Base-by-base conservation (phyloP, 2,888 invertebrate species). In the Quadriops clusia region DNA sequence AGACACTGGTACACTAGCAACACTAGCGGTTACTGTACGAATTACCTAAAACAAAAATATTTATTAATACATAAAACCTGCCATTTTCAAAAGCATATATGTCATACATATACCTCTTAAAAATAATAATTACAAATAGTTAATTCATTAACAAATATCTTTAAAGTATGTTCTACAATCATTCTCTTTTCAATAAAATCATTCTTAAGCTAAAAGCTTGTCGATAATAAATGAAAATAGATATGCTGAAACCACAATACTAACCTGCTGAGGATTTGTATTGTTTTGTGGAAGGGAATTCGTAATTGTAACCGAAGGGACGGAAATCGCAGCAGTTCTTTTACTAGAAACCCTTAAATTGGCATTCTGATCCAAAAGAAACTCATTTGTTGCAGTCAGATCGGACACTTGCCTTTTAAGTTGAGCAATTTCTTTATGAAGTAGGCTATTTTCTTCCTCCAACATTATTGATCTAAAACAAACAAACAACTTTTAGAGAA, bases 311-410 rank as follows among this genome's bases (percentile, higher is more conserved):
- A 72, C 70, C 6, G 71, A 67, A 4, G 75, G 72, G 8, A 74
- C 68, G 3, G 70, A 68, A 3, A 73, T 70, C 3, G 69, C 61
- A 6, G 65, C 65, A 34, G 61, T 60, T 22, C 67, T 59, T 40
- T 72, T 70, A 33, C 67, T 70, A 8, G 68, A 68, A 38, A 77
- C 64, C 16, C 82, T 64, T 36, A 80, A 58, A 40, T 75, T 74
- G 13, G 81, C 80, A 56, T 82, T 82, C 58, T 83, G 81, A 46
- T 80, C 79, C 39, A 83, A 57, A 7, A 84, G 64, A 53, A 82
- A 81, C 52, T 83, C 81, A 54, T 84, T 84, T 5, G 81, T 78
- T 2, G 80, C 78, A 17, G 75, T 74, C 37, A 82, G 58, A 54
- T 80, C 79, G 17, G 69, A 69, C 10, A 77, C 73, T 58, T 76